Evolutionary conservation across 2,888 invertebrate species (phyloP), one percentile per base, ranked within the genome.

Genomic region (Leptinotarsa haldemani): DNA sequence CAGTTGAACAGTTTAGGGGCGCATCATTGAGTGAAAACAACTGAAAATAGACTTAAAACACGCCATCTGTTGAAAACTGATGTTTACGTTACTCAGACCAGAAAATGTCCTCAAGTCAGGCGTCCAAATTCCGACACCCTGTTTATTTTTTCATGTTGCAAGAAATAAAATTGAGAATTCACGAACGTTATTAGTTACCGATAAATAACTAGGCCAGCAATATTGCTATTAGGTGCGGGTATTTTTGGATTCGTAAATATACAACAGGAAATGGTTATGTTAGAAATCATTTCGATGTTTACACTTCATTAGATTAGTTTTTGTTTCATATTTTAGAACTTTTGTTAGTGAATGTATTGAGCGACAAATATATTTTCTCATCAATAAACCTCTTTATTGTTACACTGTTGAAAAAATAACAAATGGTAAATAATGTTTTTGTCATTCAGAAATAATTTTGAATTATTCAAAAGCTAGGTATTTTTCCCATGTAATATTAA

Each of bases 91-190:
- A 40, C 58, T 58, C 20, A n/a, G 30, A 61, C 40, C 61, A 16
- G 30, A 61, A 61, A 61, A 61, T 61, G 25, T n/a, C 61, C 61
- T 61, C 65, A 52, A 65, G 48, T 47, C 47, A 48, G 40, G 40
- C 40, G 40, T 40, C 40, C 40, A 7, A 9, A 40, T 40, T 9
- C 40, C 9, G 40, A 40, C 9, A 40, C 58, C 25, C 40, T 63
- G 72, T 72, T 72, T 72, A 64, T 72, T 72, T 72, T 67, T 16
- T 15, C 53, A 18, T 63, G 48, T n/a, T 47, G 70, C 64, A 64
- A 70, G 70, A 40, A 70, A 70, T 65, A n/a, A 58, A 58, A 40
- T 30, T 63, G 22, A 18, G 67, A 67, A 71, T 67, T 67, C n/a
- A 61, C 52, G 64, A 53, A 47, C 53, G 15, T 48, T 47, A 52